Percentiles rank a stretch among this genome's conserved stretches.
Conservation (phyloP, 2,113 vertebrate species). For the Numida meleagris region DNA sequence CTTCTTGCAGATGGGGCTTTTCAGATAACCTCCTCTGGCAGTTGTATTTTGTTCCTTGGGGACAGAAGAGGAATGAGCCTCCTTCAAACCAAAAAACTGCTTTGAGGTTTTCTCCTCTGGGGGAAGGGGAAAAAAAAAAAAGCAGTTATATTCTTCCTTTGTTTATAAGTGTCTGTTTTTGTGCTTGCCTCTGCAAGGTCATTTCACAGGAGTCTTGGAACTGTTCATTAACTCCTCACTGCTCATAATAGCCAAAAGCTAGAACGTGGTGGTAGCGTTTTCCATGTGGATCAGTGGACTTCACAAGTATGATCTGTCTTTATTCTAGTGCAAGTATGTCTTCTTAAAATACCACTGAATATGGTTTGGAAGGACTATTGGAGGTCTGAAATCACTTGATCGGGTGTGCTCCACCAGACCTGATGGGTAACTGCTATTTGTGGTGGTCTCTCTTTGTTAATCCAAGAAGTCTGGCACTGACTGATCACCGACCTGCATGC, state of each 20-base stretch:
- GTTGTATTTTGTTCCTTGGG: not conserved
- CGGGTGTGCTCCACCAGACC: not conserved
- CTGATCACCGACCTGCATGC: not conserved
- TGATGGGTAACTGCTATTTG: not conserved
- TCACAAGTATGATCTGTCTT: not conserved
- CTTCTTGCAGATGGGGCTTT: not conserved
- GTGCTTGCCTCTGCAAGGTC: not conserved
- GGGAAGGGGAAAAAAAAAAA: too few relatives aligned
- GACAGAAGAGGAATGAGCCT: not conserved
- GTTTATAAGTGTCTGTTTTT: not conserved
- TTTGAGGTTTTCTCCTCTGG: not conserved
- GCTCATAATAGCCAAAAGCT: not conserved
- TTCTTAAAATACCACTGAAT: not conserved
- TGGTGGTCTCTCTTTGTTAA: not conserved
- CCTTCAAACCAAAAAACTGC: not conserved
- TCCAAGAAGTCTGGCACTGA: not conserved
- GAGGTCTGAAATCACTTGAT: not conserved
- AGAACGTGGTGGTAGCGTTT: not conserved
- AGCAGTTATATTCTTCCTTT: not conserved
- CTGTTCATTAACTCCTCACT: not conserved
- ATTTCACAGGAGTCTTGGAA: not conserved
- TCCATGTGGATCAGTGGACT: not conserved
- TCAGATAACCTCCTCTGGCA: not conserved
- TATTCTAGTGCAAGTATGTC: not conserved
- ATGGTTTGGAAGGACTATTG: not conserved